phyloP scores from a whole-genome alignment of 2,888 invertebrate genomes.

The Drosophila seclusa region DNA sequence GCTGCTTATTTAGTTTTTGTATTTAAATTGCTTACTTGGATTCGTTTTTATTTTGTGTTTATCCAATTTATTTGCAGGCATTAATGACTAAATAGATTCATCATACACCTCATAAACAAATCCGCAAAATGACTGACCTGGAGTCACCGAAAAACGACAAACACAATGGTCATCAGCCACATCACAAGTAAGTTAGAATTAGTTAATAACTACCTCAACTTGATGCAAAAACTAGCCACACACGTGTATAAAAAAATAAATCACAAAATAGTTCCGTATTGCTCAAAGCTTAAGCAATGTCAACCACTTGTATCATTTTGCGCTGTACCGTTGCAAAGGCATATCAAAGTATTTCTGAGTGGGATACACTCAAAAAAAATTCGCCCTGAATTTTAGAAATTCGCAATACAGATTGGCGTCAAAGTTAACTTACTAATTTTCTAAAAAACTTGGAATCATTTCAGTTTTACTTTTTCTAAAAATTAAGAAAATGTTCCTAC shows the following conservation, averaged over 20 bases:
- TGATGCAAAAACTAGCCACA: constrained; percentile 1
- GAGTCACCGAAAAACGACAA: constrained; percentile 75
- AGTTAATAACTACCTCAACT: constrained; percentile 25
- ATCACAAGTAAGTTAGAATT: constrained; percentile 66
- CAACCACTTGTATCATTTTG: not conserved
- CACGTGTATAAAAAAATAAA: not conserved
- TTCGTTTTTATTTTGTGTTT: constrained; percentile 22
- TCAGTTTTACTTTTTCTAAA: not conserved
- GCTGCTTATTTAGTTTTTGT: constrained; percentile 28
- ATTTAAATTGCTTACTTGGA: constrained; percentile 16
- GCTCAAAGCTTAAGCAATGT: constrained; percentile 2
- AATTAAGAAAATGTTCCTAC: not conserved
- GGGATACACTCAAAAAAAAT: not conserved
- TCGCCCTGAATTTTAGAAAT: not conserved
- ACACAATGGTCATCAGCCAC: constrained; percentile 71
- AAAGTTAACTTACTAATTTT: not conserved
- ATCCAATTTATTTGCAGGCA: constrained; percentile 55
- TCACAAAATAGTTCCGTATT: constrained; percentile 26
- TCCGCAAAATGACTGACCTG: constrained; percentile 66
- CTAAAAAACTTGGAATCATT: not conserved
- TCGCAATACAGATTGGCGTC: not conserved
- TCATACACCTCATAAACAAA: constrained; percentile 15
- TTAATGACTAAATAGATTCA: constrained; percentile 32
- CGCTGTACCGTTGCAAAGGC: not conserved
- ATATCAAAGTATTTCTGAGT: not conserved